A percentile compares a stretch with the other conserved stretches of the same genome.
Conservation (phyloP, 2,888 invertebrate genomes). For the Dicyrtoma fusca region DNA sequence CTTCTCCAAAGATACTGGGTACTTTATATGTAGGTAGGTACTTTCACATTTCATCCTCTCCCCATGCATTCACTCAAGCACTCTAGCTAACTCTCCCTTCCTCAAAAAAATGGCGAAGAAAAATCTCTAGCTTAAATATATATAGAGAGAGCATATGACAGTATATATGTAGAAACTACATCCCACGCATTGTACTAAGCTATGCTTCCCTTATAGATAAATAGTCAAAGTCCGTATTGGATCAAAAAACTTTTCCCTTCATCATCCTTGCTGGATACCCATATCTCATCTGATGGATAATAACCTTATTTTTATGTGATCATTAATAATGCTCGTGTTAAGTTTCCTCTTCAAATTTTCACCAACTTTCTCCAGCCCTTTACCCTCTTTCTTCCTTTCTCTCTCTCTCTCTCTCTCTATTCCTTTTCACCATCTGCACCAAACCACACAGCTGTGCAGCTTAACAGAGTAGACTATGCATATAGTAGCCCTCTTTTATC, state of each 20-base stretch:
- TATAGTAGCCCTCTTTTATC: not conserved
- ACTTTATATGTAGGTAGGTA: too few relatives aligned
- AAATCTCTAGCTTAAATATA: too few relatives aligned
- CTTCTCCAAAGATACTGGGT: too few relatives aligned
- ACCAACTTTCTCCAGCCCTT: not conserved
- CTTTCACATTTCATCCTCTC: too few relatives aligned
- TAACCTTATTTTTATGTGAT: slow-evolving; percentile 20
- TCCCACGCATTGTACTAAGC: too few relatives aligned
- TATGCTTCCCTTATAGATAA: not conserved
- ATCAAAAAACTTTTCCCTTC: not conserved
- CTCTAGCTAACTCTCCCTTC: too few relatives aligned
- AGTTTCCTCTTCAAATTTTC: slow-evolving; percentile 4
- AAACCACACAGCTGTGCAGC: too few relatives aligned
- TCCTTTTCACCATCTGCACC: not conserved
- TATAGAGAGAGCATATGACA: too few relatives aligned
- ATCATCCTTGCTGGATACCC: slow-evolving; percentile 7
- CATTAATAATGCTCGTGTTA: slow-evolving; percentile 20
- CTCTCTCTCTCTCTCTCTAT: not conserved
- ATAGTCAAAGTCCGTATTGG: not conserved
- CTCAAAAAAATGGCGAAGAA: too few relatives aligned
- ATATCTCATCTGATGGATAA: slow-evolving; percentile 18
- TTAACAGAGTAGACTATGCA: too few relatives aligned
- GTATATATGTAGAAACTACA: not conserved
- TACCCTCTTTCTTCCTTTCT: not conserved
- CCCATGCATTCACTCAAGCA: too few relatives aligned